Base-by-base conservation (phyloP, 2,888 invertebrate genomes). In the Coenonympha arcania region DNA sequence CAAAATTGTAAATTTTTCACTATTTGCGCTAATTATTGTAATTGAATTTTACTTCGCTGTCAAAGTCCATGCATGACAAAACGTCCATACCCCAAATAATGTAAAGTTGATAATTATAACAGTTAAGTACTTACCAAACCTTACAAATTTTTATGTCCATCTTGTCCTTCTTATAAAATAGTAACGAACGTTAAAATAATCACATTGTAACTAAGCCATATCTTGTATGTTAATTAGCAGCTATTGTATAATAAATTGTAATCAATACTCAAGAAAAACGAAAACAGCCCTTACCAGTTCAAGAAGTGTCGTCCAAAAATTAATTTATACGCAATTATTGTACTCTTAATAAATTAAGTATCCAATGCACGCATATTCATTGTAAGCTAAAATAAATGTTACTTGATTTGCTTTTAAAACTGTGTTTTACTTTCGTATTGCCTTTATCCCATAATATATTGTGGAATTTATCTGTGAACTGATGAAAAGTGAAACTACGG, bases 281-380 rank as follows among this genome's bases (percentile, higher is more conserved):
- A 65, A 66, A 67, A n/a, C n/a, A 71, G 79, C 83, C 83, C 82
- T 85, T 82, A 82, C 70, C 81, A 83, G 85, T 83, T 84, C 62
- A 62, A 68, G 61, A 73, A 71, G 64, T 66, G 66, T 76, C 85
- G 84, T 84, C 85, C 85, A 84, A 76, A 76, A 70, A 73, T 76
- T 73, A 66, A 66, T 72, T 75, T 71, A 69, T 58, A 65, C 60
- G 63, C 63, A 64, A 39, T 62, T 66, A 64, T 64, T 69, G 59
- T 68, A 68, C 57, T 59, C 60, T 57, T 55, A 59, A 55, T 57
- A 64, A 54, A 45, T 58, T 57, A 57, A 54, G 51, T 49, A 46
- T 51, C 65, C 56, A 57, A 60, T 60, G 65, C 73, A 74, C 69
- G 69, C 72, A 68, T 72, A 68, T 65, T 68, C 66, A 71, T 63